Evolutionary conservation across 2,797 vertebrate species (phyloP).

Genomic region (Bucorvus abyssinicus): DNA sequence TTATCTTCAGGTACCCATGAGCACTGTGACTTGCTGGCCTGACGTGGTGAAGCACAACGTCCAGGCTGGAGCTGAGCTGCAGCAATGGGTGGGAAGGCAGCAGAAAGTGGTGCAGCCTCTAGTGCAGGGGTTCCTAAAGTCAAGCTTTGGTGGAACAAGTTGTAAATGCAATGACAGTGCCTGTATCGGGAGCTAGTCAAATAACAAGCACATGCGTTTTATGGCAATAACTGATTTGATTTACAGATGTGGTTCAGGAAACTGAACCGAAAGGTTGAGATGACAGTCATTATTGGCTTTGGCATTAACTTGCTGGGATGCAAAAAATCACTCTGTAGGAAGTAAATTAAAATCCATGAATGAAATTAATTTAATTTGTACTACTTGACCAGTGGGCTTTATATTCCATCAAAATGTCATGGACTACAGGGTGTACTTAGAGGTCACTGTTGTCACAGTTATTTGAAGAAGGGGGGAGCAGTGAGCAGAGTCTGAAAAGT

Average conservation of each 20-base stretch:
- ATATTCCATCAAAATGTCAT: not conserved
- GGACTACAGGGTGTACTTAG: not conserved
- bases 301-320: not conserved
- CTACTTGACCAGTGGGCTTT: not conserved
- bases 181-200: not conserved
- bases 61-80: not conserved
- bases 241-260: not conserved
- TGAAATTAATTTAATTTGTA: slow-evolving; percentile 15
- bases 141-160: not conserved
- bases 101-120: not conserved
- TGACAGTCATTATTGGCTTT: not conserved
- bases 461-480: not conserved
- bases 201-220: not conserved
- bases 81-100: not conserved
- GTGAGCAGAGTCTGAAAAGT: not conserved
- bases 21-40: fast-evolving
- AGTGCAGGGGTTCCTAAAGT: not conserved
- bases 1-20: not conserved
- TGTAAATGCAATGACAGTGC: not conserved
- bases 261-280: not conserved
- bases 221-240: not conserved
- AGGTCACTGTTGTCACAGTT: not conserved
- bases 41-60: fast-evolving
- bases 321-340: not conserved
- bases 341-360: slow-evolving; percentile 41